Percentiles rank a stretch among this genome's conserved stretches.
These are phyloP conservation scores for Porites cylindrica DNA, from an alignment of 92 coral and sea anemone species.

Conservation along the genomic window DNA sequence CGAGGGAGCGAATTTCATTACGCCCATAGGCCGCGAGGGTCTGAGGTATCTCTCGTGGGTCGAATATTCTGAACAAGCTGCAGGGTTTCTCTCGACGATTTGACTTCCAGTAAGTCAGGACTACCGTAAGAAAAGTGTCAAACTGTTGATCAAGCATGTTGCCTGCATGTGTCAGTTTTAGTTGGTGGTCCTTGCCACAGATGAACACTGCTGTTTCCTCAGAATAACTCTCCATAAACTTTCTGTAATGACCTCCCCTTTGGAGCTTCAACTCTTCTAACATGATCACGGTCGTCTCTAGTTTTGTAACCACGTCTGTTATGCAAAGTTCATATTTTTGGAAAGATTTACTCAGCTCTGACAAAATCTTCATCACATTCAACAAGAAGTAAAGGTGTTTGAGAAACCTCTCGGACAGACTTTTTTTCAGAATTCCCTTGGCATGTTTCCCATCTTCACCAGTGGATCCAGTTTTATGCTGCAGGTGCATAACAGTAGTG, in stretches of 20 bases:
- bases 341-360: slow-evolving; percentile 54
- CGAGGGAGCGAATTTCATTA: slow-evolving; percentile 45
- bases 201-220: slow-evolving; percentile 33
- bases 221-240: slow-evolving; percentile 32
- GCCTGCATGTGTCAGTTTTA: slow-evolving; percentile 42
- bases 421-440: slow-evolving; percentile 48
- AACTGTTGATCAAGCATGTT: slow-evolving; percentile 13
- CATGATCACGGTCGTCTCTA: slow-evolving; percentile 20
- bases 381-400: slow-evolving; percentile 51
- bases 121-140: slow-evolving; percentile 28
- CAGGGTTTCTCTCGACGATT: slow-evolving; percentile 45
- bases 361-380: slow-evolving; percentile 49
- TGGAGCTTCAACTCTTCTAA: slow-evolving; percentile 31
- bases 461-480: slow-evolving; percentile 50
- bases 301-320: slow-evolving; percentile 36
- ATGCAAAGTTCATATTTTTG: slow-evolving; percentile 47
- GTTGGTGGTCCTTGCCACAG: slow-evolving; percentile 37
- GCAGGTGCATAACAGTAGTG: slow-evolving; percentile 52
- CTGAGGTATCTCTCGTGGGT: slow-evolving; percentile 57
- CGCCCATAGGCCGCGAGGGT: slow-evolving; percentile 38
- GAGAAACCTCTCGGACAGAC: slow-evolving; percentile 42
- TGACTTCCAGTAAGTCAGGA: slow-evolving; percentile 18
- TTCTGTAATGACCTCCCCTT: slow-evolving; percentile 34
- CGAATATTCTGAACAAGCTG: slow-evolving; percentile 46
- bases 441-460: slow-evolving; percentile 52